Conservation (phyloP, 2,888 invertebrate genomes). For the Eupithecia insigniata region DNA sequence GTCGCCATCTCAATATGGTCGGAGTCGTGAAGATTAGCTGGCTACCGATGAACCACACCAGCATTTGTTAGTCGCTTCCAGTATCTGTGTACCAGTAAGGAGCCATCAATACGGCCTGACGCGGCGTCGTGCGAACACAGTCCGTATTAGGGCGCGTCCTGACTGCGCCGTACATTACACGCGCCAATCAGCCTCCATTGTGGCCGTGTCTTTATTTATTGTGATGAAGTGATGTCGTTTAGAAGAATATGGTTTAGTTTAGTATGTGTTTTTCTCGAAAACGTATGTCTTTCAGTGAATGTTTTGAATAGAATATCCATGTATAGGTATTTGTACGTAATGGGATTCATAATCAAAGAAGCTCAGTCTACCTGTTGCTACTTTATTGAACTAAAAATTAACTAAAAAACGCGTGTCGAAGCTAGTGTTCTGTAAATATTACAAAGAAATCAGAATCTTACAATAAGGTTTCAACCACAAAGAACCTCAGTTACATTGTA, state of each 20-base stretch:
- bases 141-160: constrained; percentile 32
- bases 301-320: background rate
- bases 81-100: constrained; percentile 6
- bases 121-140: constrained; percentile 37
- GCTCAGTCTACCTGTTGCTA: background rate
- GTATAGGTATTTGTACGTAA: background rate
- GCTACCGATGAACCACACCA: background rate
- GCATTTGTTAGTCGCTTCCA: constrained; percentile 25
- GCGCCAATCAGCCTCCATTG: constrained; percentile 30
- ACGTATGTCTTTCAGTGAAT: background rate
- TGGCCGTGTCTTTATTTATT: constrained; percentile 28
- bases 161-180: constrained; percentile 32
- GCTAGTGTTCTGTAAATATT: background rate
- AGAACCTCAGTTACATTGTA: background rate
- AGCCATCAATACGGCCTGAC: constrained; percentile 43
- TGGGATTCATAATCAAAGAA: background rate
- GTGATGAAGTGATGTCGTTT: constrained; percentile 5
- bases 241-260: background rate
- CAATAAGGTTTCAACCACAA: background rate
- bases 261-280: background rate
- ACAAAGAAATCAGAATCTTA: background rate
- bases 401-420: background rate
- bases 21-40: background rate
- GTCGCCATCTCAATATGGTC: background rate
- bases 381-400: no score